A percentile compares a stretch with the other conserved stretches of the same genome.
Evolutionary conservation across 2,797 vertebrate species (phyloP).

Genomic region (Paratrypauchen microcephalus): DNA sequence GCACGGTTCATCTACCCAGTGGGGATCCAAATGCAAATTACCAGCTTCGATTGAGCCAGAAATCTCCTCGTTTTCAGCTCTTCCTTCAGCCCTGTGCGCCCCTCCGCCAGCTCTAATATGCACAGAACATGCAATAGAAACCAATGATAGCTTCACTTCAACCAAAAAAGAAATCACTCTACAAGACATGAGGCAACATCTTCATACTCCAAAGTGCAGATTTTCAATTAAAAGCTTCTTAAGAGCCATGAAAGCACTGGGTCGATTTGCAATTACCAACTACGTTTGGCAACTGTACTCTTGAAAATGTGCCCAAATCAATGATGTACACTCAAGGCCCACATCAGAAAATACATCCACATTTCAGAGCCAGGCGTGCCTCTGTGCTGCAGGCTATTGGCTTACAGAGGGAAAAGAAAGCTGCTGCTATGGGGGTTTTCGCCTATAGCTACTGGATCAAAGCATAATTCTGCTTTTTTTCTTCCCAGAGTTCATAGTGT

Average conservation of each 20-base stretch:
- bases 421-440: constrained; percentile 28
- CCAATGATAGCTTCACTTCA: constrained; percentile 16
- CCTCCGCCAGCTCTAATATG: constrained; percentile 16
- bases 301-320: constrained; percentile 40
- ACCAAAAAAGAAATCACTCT: constrained; percentile 13
- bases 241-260: constrained; percentile 27
- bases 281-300: constrained; percentile 44
- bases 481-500: no score
- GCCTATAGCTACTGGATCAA: constrained; percentile 39
- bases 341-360: constrained; percentile 7
- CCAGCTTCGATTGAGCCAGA: constrained; percentile 27
- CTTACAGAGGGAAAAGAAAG: constrained; percentile 27
- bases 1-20: constrained; percentile 30
- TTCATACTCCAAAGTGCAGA: constrained; percentile 26
- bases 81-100: constrained; percentile 4
- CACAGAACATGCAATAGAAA: constrained; percentile 14
- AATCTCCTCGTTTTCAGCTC: constrained; percentile 4
- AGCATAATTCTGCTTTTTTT: neutral
- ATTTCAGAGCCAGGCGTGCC: constrained; percentile 27
- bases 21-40: constrained; percentile 45
- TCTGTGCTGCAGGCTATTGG: constrained; percentile 18
- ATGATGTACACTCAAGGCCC: constrained; percentile 27
- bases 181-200: constrained; percentile 13
- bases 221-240: constrained; percentile 45
- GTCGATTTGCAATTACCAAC: constrained; percentile 59